Evolutionary conservation across 2,113 vertebrate genomes (phyloP).

Genomic region (Corvus cornix): DNA sequence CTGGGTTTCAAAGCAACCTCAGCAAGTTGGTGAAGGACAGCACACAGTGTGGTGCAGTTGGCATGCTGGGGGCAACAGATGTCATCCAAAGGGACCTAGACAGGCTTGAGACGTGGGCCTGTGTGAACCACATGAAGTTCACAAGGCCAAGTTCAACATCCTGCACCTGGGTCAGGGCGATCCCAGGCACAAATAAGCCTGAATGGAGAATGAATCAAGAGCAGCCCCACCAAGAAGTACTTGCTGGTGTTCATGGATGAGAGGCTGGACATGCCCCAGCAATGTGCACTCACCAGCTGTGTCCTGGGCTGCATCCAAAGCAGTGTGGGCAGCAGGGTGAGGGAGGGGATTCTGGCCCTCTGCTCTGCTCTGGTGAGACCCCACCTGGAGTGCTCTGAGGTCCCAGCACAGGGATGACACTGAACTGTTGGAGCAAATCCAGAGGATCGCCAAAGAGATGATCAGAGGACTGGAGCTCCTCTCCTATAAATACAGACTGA

Average conservation of each 20-base stretch:
- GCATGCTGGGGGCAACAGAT: accelerated
- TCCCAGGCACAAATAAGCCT: not conserved
- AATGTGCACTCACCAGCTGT: accelerated
- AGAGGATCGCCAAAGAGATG: not conserved
- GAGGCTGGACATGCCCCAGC: not conserved
- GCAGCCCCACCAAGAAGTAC: not conserved
- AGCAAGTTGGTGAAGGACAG: accelerated
- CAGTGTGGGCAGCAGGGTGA: accelerated
- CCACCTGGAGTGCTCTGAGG: not conserved
- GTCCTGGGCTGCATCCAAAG: not conserved
- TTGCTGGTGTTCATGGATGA: not conserved
- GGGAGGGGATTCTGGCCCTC: not conserved
- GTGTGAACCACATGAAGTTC: not conserved
- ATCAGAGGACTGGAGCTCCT: not conserved
- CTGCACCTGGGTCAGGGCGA: not conserved
- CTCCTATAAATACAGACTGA: not conserved
- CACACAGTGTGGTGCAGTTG: accelerated
- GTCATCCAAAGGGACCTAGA: not conserved
- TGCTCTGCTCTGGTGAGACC: accelerated
- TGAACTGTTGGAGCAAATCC: not conserved
- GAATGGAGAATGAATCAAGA: not conserved
- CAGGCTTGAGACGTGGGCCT: not conserved
- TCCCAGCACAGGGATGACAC: not conserved
- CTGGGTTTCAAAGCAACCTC: not conserved
- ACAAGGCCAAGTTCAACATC: not conserved